Base-by-base conservation (phyloP, 1,140 invertebrate species). In the Marisa cornuarietis region DNA sequence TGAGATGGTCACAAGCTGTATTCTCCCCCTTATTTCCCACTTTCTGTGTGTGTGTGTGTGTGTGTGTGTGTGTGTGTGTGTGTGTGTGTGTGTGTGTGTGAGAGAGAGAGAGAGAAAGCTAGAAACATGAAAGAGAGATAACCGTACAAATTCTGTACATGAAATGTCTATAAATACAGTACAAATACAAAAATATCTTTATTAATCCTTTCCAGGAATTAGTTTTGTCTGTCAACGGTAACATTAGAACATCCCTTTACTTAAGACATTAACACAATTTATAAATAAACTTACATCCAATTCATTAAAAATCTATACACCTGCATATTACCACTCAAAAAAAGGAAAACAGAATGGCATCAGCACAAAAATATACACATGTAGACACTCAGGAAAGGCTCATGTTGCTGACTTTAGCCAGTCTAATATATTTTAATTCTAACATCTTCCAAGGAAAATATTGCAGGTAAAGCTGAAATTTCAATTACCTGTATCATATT, bases 41-140 rank as follows among this genome's bases (percentile, higher is more conserved):
- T 54, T 14, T 9, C 54, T 79, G 20, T 76, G 5, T 66, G n/a
- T 75, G 9, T 24, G 51, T 52, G 16, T 75, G 20, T 42, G 18
- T 75, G 52, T 22, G 16, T 65, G 42, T 24, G 65, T 52, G 31
- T 24, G 31, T 65, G 18, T 9, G 14, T 0, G 61, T 6, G 7
- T n/a, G 3, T 24, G 31, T 5, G n/a, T 66, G 18, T 6, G 31
- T 69, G 8, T 69, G 49, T 68, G 65, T 68, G 65, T 9, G 31
- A 20, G 26, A 71, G 22, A n/a, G 7, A 95, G 86, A 96, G 96
- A 87, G 94, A 93, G 88, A 93, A 88, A 66, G 74, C 31, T 20
- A 63, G n/a, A n/a, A n/a, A n/a, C n/a, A n/a, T n/a, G n/a, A 76
- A 1, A 51, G 22, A 14, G 31, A 76, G 62, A 18, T 0, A 61